These are phyloP conservation scores for Fopius arisanus DNA, from an alignment of 1,140 invertebrate species.

Conservation along the genomic window DNA sequence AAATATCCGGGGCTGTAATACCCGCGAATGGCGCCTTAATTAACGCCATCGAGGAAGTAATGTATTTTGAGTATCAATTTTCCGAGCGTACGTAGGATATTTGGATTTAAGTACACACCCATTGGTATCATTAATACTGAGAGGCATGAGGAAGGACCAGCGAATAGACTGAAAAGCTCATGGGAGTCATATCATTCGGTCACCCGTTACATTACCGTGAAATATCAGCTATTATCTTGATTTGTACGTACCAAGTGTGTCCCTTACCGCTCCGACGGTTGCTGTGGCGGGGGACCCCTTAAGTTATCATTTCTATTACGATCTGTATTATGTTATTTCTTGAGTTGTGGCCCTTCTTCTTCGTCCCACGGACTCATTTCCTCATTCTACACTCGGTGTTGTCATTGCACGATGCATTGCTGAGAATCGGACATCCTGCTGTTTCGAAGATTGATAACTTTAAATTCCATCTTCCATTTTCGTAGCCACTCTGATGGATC, in stretches of 20 bases:
- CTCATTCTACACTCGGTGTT: not conserved
- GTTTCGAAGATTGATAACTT: not conserved
- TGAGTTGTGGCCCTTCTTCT: not conserved
- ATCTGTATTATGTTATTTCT: not conserved
- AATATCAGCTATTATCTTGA: conserved; percentile 44
- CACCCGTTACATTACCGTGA: conserved; percentile 38
- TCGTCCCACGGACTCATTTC: not conserved
- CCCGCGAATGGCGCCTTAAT: not conserved
- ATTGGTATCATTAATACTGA: not conserved
- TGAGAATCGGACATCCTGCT: not conserved
- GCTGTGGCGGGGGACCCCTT: not conserved
- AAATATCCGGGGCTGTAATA: not conserved
- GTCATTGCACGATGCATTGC: not conserved
- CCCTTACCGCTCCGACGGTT: not conserved
- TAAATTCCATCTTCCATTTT: not conserved
- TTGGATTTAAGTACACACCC: not conserved
- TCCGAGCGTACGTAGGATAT: not conserved
- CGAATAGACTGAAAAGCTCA: conserved; percentile 22
- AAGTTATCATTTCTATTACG: conserved; percentile 4
- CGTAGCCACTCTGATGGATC: too few relatives aligned
- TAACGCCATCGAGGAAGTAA: not conserved
- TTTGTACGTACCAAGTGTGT: conserved; percentile 29
- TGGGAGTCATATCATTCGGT: conserved; percentile 32
- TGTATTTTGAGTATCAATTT: not conserved
- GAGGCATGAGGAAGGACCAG: not conserved